Conservation (phyloP, 2,797 vertebrate species). For the Sebastes matsubarae region DNA sequence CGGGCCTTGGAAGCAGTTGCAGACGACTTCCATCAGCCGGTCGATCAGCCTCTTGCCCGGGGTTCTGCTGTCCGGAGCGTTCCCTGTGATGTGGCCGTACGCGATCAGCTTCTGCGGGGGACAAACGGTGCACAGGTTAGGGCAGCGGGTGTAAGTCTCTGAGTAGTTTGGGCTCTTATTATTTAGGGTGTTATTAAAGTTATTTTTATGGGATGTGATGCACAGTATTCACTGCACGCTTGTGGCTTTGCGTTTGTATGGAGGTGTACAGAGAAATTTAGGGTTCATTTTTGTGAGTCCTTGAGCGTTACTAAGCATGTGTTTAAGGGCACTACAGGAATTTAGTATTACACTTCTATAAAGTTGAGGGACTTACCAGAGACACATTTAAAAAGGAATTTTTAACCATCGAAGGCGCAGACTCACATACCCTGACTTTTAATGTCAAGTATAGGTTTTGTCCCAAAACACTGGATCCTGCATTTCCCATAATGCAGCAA, state of each 20-base stretch:
- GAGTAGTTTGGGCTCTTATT: background rate
- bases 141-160: background rate
- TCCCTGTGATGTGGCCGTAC: constrained; percentile 97
- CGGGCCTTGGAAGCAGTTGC: constrained; percentile 96
- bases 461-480: background rate
- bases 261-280: background rate
- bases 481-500: background rate
- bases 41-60: constrained; percentile 95
- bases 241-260: background rate
- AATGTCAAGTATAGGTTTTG: background rate
- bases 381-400: background rate
- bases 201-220: background rate
- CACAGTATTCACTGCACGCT: background rate
- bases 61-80: constrained; percentile 91
- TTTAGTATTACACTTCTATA: background rate
- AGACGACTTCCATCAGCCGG: constrained; percentile 94
- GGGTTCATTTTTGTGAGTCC: background rate
- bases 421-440: background rate
- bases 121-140: background rate
- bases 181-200: background rate
- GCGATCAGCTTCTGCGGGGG: constrained; percentile 92
- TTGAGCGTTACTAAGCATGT: background rate
- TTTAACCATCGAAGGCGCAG: background rate
- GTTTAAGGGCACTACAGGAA: background rate
- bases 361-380: background rate